A percentile compares a stretch with the other conserved stretches of the same genome.
These are phyloP conservation scores for Harpagifer antarcticus DNA, from an alignment of 2,797 vertebrate species.

Conservation along the genomic window DNA sequence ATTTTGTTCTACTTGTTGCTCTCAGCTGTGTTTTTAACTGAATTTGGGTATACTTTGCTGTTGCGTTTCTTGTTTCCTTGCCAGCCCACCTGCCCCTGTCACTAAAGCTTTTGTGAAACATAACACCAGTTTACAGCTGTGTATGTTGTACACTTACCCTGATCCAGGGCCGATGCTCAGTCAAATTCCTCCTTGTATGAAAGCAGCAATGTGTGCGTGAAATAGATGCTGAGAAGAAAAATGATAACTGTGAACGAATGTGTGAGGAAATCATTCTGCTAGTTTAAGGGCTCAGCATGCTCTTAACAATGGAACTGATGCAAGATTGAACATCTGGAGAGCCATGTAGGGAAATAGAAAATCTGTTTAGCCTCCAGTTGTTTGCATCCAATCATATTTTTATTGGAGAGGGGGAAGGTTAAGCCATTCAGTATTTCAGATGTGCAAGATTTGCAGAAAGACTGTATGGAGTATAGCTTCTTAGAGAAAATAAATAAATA, in stretches of 20 bases:
- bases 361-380: slow-evolving; percentile 29
- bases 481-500: not conserved
- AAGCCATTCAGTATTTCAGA: slow-evolving; percentile 37
- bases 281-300: slow-evolving; percentile 12
- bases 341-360: slow-evolving; percentile 46
- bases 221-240: slow-evolving; percentile 29
- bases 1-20: slow-evolving; percentile 9
- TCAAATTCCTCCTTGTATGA: slow-evolving; percentile 26
- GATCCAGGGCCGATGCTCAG: slow-evolving; percentile 31
- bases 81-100: slow-evolving; percentile 83
- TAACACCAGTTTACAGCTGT: slow-evolving; percentile 82
- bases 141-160: slow-evolving; percentile 65
- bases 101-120: slow-evolving; percentile 82
- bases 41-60: slow-evolving; percentile 50
- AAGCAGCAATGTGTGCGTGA: slow-evolving; percentile 41
- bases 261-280: slow-evolving; percentile 23
- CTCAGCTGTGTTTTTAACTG: slow-evolving; percentile 39
- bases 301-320: slow-evolving; percentile 25
- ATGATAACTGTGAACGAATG: slow-evolving; percentile 16
- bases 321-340: slow-evolving; percentile 26
- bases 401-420: slow-evolving; percentile 23
- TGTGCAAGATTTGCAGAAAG: slow-evolving; percentile 31
- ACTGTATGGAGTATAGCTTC: slow-evolving; percentile 8
- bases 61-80: slow-evolving; percentile 58
- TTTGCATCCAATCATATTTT: slow-evolving; percentile 43